A percentile compares a stretch with the other conserved stretches of the same genome.
phyloP scores from a whole-genome alignment of 2,797 vertebrate genomes.

The Pterois miles region DNA sequence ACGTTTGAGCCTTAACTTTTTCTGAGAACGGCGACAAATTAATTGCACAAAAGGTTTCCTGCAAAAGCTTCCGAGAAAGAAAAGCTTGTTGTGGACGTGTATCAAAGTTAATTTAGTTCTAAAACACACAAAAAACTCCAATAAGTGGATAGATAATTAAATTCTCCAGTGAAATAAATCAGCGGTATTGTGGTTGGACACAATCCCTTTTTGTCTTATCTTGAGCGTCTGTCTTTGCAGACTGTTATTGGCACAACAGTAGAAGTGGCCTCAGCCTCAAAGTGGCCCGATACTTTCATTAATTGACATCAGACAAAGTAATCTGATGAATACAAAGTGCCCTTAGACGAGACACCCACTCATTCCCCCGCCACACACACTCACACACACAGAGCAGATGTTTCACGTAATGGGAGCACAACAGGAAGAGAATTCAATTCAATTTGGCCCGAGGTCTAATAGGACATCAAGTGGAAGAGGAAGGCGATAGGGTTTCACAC shows the following conservation, averaged over 20 bases:
- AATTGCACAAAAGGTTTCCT: not conserved
- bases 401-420: slow-evolving; percentile 76
- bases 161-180: slow-evolving; percentile 10
- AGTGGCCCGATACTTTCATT: slow-evolving; percentile 57
- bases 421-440: slow-evolving; percentile 78
- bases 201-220: not conserved
- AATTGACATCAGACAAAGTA: slow-evolving; percentile 67
- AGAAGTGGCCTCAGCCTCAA: slow-evolving; percentile 37
- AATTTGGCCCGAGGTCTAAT: slow-evolving; percentile 78
- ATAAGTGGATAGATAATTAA: slow-evolving; percentile 21
- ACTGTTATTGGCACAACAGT: slow-evolving; percentile 19
- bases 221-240: slow-evolving; percentile 3
- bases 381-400: slow-evolving; percentile 72
- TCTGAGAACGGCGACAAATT: not conserved
- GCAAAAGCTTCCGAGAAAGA: not conserved
- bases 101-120: slow-evolving; percentile 11
- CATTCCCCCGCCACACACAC: slow-evolving; percentile 38
- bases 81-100: not conserved
- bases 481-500: slow-evolving; percentile 76
- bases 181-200: not conserved
- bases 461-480: slow-evolving; percentile 70
- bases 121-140: slow-evolving; percentile 12
- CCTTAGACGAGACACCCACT: slow-evolving; percentile 46
- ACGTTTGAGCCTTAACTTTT: not conserved
- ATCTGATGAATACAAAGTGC: slow-evolving; percentile 61